Evolutionary conservation across 1,140 invertebrate species (phyloP).

Genomic region (Atta cephalotes): DNA sequence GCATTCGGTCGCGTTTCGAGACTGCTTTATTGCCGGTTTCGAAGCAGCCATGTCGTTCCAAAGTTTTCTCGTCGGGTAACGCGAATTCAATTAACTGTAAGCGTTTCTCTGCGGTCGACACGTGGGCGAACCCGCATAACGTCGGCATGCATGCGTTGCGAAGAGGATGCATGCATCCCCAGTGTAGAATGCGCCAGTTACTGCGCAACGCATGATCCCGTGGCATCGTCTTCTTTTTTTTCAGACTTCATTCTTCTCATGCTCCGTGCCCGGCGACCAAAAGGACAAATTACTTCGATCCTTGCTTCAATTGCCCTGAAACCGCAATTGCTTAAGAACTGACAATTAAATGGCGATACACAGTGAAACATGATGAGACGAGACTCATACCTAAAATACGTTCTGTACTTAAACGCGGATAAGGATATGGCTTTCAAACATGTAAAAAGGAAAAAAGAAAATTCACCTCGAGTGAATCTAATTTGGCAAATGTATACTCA

Average conservation of each 20-base stretch:
- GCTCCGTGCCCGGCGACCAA: slow-evolving; percentile 46
- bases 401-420: not conserved
- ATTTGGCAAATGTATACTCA: not conserved
- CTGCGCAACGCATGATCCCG: slow-evolving; percentile 57
- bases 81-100: slow-evolving; percentile 77
- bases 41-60: slow-evolving; percentile 42
- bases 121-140: slow-evolving; percentile 72
- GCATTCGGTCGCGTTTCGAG: slow-evolving; percentile 37
- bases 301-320: slow-evolving; percentile 76
- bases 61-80: slow-evolving; percentile 65
- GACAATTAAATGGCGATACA: slow-evolving; percentile 75
- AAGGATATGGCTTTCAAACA: slow-evolving; percentile 1
- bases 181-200: slow-evolving; percentile 32
- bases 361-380: slow-evolving; percentile 27
- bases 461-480: not conserved
- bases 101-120: slow-evolving; percentile 76
- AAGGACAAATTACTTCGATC: slow-evolving; percentile 78
- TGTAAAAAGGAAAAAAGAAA: not conserved
- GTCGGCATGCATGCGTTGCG: slow-evolving; percentile 40
- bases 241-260: not conserved
- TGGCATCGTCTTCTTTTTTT: slow-evolving; percentile 37
- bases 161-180: slow-evolving; percentile 28
- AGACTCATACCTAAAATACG: not conserved
- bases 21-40: slow-evolving; percentile 40
- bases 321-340: slow-evolving; percentile 75